phyloP scores from a whole-genome alignment of 2,888 invertebrate genomes.

The Ecliptopera silaceata region DNA sequence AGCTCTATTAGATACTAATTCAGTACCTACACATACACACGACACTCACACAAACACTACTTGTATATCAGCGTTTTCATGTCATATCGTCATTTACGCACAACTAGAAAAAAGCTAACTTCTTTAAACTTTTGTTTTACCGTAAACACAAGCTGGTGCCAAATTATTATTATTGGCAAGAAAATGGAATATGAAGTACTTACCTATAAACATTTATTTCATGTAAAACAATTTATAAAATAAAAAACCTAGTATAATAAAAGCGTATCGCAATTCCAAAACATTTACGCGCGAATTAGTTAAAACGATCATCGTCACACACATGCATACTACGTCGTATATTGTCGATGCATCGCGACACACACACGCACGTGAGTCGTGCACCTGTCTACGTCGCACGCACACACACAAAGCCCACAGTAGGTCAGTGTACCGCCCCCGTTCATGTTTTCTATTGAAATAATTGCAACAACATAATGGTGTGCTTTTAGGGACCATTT shows the following conservation, averaged over 20 bases:
- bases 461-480: conserved; percentile 8
- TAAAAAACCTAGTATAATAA: background rate
- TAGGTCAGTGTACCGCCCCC: conserved; percentile 57
- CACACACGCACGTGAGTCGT: conserved; percentile 7
- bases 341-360: background rate
- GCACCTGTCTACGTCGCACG: conserved; percentile 26
- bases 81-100: background rate
- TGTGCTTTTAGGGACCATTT: conserved; percentile 1
- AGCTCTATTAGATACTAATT: conserved; percentile 38
- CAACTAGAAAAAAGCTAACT: background rate
- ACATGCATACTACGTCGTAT: conserved; percentile 5
- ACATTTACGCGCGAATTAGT: background rate
- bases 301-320: conserved; percentile 1
- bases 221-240: too few species aligned
- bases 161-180: too few species aligned
- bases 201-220: too few species aligned
- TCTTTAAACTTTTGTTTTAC: background rate
- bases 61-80: background rate
- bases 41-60: background rate
- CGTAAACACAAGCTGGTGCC: too few species aligned
- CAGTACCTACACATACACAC: conserved; percentile 28
- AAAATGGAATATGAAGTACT: too few species aligned
- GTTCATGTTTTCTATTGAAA: conserved; percentile 57
- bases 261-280: background rate
- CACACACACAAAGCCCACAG: conserved; percentile 38